These are phyloP conservation scores for Planococcus citri DNA, from an alignment of 1,140 invertebrate species.

Conservation along the genomic window DNA sequence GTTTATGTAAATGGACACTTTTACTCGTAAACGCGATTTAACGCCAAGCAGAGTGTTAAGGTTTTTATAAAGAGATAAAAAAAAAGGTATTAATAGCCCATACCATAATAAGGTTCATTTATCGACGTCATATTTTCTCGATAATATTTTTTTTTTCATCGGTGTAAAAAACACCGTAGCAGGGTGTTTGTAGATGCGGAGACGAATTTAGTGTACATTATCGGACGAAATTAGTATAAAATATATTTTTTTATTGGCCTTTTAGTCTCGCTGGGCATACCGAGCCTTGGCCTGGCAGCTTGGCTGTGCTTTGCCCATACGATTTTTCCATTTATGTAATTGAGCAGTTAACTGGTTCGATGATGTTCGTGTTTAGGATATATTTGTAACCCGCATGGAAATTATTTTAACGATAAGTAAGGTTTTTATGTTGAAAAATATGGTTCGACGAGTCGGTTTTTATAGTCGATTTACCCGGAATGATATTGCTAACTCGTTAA, in stretches of 20 bases:
- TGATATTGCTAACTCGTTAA: neutral
- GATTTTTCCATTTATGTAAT: neutral
- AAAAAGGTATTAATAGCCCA: neutral
- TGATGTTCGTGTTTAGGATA: neutral
- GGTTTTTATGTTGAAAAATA: neutral
- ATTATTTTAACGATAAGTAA: neutral
- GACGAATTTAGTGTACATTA: neutral
- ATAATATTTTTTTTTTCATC: neutral
- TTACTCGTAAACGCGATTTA: neutral
- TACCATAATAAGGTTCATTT: neutral
- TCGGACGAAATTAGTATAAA: neutral
- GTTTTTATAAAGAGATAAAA: slow-evolving; percentile 4
- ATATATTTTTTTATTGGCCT: neutral
- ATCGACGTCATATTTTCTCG: slow-evolving; percentile 2
- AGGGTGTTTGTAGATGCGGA: too few species aligned
- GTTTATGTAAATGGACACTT: slow-evolving; percentile 7
- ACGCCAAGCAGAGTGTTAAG: neutral
- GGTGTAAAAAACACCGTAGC: too few species aligned
- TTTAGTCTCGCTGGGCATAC: too few species aligned
- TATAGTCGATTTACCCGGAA: neutral
- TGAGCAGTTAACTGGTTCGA: slow-evolving; percentile 6
- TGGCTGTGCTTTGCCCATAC: too few species aligned
- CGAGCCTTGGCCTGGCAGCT: too few species aligned
- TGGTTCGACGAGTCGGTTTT: neutral
- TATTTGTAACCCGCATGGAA: neutral